Evolutionary conservation across 2,797 vertebrate species (phyloP), one percentile per base, ranked within the genome.

Genomic region (Typhlichthys eigenmanni): DNA sequence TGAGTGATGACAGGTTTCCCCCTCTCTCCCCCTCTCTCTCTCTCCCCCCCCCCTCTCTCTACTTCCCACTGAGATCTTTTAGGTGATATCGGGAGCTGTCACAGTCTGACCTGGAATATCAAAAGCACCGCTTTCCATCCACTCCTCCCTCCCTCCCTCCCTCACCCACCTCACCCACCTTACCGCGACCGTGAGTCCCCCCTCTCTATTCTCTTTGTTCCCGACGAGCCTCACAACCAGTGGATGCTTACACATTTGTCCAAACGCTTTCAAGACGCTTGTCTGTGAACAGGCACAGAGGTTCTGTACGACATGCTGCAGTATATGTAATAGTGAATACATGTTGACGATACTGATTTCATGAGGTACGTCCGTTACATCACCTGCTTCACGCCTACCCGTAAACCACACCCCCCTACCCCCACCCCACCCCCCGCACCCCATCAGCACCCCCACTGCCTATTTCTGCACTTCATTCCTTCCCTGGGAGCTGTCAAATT

Each of bases 401-500:
- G 67, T 71, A n/a, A n/a, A 51, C 24, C 47, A 48, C 69, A 64
- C 63, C 75, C 80, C 88, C 82, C 61, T 46, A 69, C 53, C 50
- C 47, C 64, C 47, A 13, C 66, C 60, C 50, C 58, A 49, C 53
- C 55, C 16, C 55, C n/a, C 5, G 34, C 34, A 9, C 49, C 49
- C 49, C 12, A 17, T 5, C 46, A 13, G 11, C 46, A 29, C 13
- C 51, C 58, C 17, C 58, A 49, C 19, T 19, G 19, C 2, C 45
- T 57, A 29, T 64, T 56, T 75, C 73, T 49, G 55, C 69, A 79
- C 85, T 82, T 89, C 81, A 83, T 88, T 82, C 89, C 84, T 74
- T 38, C 43, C 76, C 83, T 80, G 75, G 69, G 78, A 93, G 89
- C 93, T 95, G 94, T 95, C 95, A 95, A 85, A 93, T 92, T 92